phyloP scores from a whole-genome alignment of 2,888 invertebrate species.

The Apoda limacodes region DNA sequence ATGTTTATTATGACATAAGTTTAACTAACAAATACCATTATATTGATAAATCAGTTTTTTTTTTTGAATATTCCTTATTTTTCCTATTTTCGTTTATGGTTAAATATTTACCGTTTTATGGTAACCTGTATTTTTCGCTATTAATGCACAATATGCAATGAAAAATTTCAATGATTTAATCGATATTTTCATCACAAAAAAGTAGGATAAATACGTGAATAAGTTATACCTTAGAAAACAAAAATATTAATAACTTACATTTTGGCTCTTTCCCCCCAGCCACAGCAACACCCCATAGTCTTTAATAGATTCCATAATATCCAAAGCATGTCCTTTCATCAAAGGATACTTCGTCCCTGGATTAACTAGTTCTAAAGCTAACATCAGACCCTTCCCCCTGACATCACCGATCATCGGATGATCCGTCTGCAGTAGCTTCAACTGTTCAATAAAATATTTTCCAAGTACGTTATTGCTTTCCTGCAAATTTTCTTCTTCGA shows the following conservation, averaged over 20 bases:
- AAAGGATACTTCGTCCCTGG: conserved; percentile 76
- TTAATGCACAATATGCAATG: no score
- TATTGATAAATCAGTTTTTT: no score
- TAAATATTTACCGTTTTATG: no score
- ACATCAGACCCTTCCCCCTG: conserved; percentile 96
- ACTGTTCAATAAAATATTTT: conserved; percentile 81
- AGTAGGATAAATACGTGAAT: no score
- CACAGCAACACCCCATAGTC: conserved; percentile 90
- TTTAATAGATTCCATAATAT: conserved; percentile 86
- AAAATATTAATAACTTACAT: conserved; percentile 87
- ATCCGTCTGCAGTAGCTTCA: conserved; percentile 77
- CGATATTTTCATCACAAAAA: no score
- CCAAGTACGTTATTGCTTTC: conserved; percentile 82
- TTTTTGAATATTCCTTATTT: no score
- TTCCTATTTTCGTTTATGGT: no score
- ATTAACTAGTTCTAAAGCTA: conserved; percentile 89
- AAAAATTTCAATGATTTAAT: no score
- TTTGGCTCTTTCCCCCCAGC: conserved; percentile 86
- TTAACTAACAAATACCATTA: no score
- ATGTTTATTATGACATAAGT: no score
- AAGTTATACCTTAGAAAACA: no score
- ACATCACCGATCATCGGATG: conserved; percentile 90
- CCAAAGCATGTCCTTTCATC: conserved; percentile 68
- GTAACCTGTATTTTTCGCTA: no score
- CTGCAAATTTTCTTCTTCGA: conserved; percentile 88